phyloP scores from a whole-genome alignment of 1,140 invertebrate genomes.

The Probaryconus sp. region DNA sequence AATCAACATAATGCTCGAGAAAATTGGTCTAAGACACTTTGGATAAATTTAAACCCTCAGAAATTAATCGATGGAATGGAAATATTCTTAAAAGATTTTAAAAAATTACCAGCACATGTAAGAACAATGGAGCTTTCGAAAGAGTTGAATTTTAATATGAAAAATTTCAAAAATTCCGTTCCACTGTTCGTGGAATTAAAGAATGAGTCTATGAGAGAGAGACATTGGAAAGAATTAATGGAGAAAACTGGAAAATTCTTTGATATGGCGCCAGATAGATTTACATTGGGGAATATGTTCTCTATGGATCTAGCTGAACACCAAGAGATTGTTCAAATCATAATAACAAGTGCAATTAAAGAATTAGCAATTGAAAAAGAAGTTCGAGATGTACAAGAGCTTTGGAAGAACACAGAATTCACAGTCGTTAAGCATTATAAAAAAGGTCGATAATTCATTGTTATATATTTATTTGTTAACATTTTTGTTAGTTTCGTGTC shows the following conservation, averaged over 20 bases:
- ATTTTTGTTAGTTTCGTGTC: too few species aligned
- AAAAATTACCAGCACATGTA: constrained; percentile 80
- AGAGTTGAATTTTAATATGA: constrained; percentile 89
- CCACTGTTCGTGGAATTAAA: constrained; percentile 94
- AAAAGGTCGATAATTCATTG: constrained; percentile 80
- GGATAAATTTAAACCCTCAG: constrained; percentile 91
- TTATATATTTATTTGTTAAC: too few species aligned
- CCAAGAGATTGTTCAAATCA: constrained; percentile 89
- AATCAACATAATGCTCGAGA: constrained; percentile 87
- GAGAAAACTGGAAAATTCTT: constrained; percentile 89
- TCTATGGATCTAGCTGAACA: constrained; percentile 92
- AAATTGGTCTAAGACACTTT: constrained; percentile 90
- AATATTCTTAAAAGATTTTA: constrained; percentile 87
- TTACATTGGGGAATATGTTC: constrained; percentile 94
- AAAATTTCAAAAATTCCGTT: constrained; percentile 90
- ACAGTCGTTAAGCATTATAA: constrained; percentile 83
- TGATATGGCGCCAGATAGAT: constrained; percentile 90
- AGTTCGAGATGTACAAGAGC: constrained; percentile 86
- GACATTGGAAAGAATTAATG: constrained; percentile 94
- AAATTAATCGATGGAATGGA: constrained; percentile 92
- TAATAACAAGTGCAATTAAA: constrained; percentile 92
- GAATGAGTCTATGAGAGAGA: constrained; percentile 91
- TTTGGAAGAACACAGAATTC: constrained; percentile 87
- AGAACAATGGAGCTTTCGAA: constrained; percentile 81
- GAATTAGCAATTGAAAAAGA: constrained; percentile 92